These are phyloP conservation scores for Brachionus plicatilis DNA, from an alignment of 1,140 invertebrate genomes.

Conservation along the genomic window DNA sequence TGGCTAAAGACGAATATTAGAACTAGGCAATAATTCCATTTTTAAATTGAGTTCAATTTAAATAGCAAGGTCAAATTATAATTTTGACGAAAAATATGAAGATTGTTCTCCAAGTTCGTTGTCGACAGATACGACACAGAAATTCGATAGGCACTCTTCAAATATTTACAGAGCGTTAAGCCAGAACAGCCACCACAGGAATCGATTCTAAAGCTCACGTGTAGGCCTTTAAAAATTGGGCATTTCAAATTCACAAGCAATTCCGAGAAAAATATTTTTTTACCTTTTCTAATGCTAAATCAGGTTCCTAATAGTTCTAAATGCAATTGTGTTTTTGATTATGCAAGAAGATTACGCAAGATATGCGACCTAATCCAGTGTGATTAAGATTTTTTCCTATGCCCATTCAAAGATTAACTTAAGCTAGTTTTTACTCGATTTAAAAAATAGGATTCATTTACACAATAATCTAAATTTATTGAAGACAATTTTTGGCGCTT, in stretches of 20 bases:
- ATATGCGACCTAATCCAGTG: background rate
- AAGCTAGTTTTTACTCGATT: background rate
- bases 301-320: background rate
- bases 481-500: background rate
- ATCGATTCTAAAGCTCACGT: background rate
- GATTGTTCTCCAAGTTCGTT: background rate
- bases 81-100: background rate
- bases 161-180: background rate
- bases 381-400: background rate
- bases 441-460: background rate
- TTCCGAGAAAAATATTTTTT: background rate
- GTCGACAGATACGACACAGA: background rate
- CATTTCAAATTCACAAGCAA: background rate
- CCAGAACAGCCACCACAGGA: background rate
- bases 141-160: background rate
- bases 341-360: background rate
- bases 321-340: background rate
- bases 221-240: background rate
- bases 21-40: background rate
- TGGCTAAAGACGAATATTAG: background rate
- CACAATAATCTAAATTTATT: background rate
- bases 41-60: background rate
- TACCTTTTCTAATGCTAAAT: background rate
- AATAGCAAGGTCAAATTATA: background rate
- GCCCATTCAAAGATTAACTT: background rate